Evolutionary conservation across 2,113 vertebrate genomes (phyloP), one percentile per base, ranked within the genome.

Genomic region (Pandion haliaetus): DNA sequence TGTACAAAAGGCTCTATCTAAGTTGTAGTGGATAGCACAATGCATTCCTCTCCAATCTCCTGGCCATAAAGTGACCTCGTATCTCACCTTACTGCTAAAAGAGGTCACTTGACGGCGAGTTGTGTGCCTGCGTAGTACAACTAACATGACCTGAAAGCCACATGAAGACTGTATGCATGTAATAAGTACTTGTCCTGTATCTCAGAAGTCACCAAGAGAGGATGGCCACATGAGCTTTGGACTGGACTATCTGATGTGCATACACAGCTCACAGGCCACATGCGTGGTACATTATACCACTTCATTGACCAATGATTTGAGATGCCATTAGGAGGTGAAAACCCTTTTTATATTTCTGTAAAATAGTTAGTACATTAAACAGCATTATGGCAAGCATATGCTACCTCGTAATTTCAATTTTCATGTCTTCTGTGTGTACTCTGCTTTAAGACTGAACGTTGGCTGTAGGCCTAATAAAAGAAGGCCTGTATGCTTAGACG

Each of bases 31-130:
- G 29, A 55, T 12, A 31, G 38, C 14, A 76, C 16, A 83, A 47
- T 15, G 28, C 50, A 73, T 18, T 91, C 49, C 36, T 61, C 38
- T 36, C 31, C 72, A 42, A 20, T 4, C 31, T 67, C 31, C 69
- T 58, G 40, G 20, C 42, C 42, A 31, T 1, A 31, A 24, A 66
- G 34, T 3, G 16, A 38, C 17, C 54, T 61, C 0, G 0, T 63
- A 18, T 40, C 31, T 90, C 55, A 42, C 34, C 42, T 72, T 34
- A 66, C 16, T 69, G 49, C 34, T 80, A 47, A 15, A 88, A 17
- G 1, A 73, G 26, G 49, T n/a, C 67, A 69, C 59, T 19, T 36
- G 19, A 42, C 34, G 65, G 40, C 38, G 47, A 58, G 12, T 5
- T 66, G 40, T 36, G 36, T 20, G 18, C 55, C 67, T 40, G 19